Conservation (phyloP, 53 echinoderm and acorn worm species). For the Actinopyga echinites region DNA sequence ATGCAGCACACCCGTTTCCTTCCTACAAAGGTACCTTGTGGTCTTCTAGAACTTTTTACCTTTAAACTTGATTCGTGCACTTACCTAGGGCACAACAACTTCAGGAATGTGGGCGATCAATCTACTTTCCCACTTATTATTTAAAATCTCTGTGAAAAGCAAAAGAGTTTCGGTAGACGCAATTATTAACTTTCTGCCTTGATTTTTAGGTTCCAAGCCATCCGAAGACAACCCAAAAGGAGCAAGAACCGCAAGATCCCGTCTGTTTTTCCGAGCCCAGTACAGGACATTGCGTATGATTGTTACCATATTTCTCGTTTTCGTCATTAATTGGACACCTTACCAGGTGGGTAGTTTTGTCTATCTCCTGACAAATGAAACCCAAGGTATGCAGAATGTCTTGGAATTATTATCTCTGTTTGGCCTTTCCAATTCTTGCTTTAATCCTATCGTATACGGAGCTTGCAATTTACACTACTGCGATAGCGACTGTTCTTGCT, state of each 20-base stretch:
- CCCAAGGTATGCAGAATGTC: constrained; percentile 11
- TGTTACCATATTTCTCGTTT: constrained; percentile 81
- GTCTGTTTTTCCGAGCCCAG: constrained; percentile 90
- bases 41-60: too few species aligned
- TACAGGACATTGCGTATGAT: constrained; percentile 93
- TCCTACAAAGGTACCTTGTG: too few species aligned
- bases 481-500: constrained; percentile 70
- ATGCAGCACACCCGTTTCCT: too few species aligned
- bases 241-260: constrained; percentile 75
- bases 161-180: neutral
- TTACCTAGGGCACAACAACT: too few species aligned
- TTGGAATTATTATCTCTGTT: constrained; percentile 72
- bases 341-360: constrained; percentile 65
- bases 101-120: too few species aligned
- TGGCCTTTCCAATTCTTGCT: constrained; percentile 91
- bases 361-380: constrained; percentile 43
- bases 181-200: neutral
- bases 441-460: constrained; percentile 91
- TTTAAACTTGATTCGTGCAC: too few species aligned
- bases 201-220: constrained; percentile 16
- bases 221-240: constrained; percentile 71
- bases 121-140: too few species aligned
- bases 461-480: constrained; percentile 83
- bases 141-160: too few species aligned
- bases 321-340: constrained; percentile 92